These are phyloP conservation scores for Mirounga angustirostris DNA, from an alignment of 2,113 vertebrate genomes.

Conservation along the genomic window DNA sequence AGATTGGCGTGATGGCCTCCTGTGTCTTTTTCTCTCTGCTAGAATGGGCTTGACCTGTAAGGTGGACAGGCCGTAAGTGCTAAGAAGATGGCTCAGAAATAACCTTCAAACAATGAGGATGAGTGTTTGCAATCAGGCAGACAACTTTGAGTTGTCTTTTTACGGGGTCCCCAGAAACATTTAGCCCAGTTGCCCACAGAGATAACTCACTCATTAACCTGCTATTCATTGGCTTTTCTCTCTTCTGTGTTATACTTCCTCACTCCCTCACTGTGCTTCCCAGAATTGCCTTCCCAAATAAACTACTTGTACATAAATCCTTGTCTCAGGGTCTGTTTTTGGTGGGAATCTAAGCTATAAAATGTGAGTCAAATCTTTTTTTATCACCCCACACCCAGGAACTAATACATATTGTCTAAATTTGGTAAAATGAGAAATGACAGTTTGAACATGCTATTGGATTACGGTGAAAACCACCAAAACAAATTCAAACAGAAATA, in stretches of 20 bases:
- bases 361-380: not conserved
- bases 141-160: not conserved
- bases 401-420: not conserved
- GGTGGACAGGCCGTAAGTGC: not conserved
- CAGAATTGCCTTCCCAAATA: not conserved
- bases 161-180: not conserved
- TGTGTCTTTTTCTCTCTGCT: not conserved
- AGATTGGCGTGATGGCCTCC: not conserved
- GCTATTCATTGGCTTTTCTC: not conserved
- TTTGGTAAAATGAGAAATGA: not conserved
- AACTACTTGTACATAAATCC: not conserved
- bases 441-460: not conserved
- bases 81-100: not conserved
- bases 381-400: not conserved
- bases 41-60: not conserved
- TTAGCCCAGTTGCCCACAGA: not conserved
- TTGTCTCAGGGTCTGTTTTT: not conserved
- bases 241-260: not conserved
- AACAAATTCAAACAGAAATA: not conserved
- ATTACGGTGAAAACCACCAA: not conserved
- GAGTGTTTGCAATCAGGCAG: not conserved
- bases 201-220: not conserved
- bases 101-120: not conserved
- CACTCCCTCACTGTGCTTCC: not conserved
- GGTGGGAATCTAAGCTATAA: not conserved